Conservation (phyloP, 1,140 invertebrate genomes). For the Eubasilissa regina region DNA sequence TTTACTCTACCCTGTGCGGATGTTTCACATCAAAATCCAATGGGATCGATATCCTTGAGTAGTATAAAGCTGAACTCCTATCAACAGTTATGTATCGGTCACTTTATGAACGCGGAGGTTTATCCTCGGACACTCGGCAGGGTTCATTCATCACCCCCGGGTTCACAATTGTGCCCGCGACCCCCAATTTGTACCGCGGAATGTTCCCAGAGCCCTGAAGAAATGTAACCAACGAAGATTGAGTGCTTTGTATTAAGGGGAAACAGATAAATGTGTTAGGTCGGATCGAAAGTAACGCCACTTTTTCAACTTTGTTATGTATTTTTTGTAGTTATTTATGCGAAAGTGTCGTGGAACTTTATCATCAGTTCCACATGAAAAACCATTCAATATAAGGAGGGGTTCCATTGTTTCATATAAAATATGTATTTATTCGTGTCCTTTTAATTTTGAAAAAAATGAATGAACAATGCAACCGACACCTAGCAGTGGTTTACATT, state of each 20-base stretch:
- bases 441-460: no score
- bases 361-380: not conserved
- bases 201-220: slow-evolving; percentile 13
- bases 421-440: not conserved
- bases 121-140: slow-evolving; percentile 31
- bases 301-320: not conserved
- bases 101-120: slow-evolving; percentile 47
- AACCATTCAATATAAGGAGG: not conserved
- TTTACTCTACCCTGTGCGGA: no score
- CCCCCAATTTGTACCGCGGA: slow-evolving; percentile 41
- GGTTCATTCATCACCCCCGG: slow-evolving; percentile 44
- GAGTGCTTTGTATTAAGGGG: slow-evolving; percentile 13
- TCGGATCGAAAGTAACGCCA: not conserved
- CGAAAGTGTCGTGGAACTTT: not conserved
- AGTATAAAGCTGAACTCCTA: not conserved
- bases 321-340: slow-evolving; percentile 20
- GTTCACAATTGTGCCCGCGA: slow-evolving; percentile 37
- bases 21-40: no score
- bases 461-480: no score
- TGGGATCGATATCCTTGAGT: not conserved
- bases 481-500: no score
- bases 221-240: slow-evolving; percentile 32
- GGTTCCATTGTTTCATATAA: not conserved
- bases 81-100: slow-evolving; percentile 50
- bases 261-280: slow-evolving; percentile 18